phyloP scores from a whole-genome alignment of 1,140 invertebrate genomes.

The Penaeus chinensis region DNA sequence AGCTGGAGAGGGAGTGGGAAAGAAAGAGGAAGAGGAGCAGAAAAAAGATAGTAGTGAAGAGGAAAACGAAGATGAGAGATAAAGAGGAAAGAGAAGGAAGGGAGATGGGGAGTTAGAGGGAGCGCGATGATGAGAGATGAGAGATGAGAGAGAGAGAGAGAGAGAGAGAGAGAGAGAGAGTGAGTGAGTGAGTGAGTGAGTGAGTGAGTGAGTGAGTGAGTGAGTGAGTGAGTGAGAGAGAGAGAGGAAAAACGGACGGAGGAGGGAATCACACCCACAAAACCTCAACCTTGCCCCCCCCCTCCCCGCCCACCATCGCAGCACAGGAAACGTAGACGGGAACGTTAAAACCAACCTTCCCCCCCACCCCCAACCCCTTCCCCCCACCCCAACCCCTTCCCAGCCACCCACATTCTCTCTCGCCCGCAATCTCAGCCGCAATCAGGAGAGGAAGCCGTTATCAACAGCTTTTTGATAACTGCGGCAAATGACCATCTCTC shows the following conservation, averaged over 20 bases:
- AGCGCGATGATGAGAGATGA: neutral
- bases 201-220: neutral
- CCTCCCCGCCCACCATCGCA: neutral
- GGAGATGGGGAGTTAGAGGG: slow-evolving; percentile 3
- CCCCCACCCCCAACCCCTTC: too few species aligned
- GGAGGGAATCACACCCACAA: neutral
- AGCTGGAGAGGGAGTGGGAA: neutral
- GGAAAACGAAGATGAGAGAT: neutral
- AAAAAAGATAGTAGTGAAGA: slow-evolving; percentile 3
- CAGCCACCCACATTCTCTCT: too few species aligned
- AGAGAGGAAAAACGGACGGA: neutral
- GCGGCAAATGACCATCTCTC: too few species aligned
- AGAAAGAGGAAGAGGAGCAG: neutral
- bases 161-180: neutral
- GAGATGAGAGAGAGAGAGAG: neutral
- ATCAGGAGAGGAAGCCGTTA: too few species aligned
- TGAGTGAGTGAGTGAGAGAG: neutral
- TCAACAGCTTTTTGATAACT: too few species aligned
- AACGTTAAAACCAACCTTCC: too few species aligned
- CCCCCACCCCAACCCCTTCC: too few species aligned
- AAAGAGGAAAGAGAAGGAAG: neutral
- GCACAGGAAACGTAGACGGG: too few species aligned
- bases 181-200: neutral
- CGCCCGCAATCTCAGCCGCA: too few species aligned
- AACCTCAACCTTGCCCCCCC: neutral